phyloP scores from a whole-genome alignment of 1,140 invertebrate genomes.

The Drosophila tsacasi region DNA sequence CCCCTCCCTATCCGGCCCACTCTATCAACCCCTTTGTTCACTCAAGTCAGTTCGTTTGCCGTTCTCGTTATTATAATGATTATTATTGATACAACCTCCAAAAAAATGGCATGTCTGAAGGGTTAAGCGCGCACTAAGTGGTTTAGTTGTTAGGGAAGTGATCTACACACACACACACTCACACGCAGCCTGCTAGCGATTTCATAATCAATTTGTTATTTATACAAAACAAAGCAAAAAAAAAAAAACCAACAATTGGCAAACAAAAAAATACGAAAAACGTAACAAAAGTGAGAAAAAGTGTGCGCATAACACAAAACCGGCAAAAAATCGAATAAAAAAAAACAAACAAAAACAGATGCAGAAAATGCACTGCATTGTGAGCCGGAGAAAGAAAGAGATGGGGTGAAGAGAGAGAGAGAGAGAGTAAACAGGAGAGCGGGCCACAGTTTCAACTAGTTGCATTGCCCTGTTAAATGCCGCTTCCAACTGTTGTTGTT shows the following conservation, averaged over 20 bases:
- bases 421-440: background rate
- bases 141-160: constrained; percentile 16
- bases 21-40: constrained; percentile 48
- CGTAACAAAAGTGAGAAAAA: constrained; percentile 20
- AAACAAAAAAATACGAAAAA: constrained; percentile 17
- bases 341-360: constrained; percentile 32
- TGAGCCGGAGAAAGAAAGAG: background rate
- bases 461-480: constrained; percentile 49
- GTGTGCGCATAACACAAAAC: constrained; percentile 46
- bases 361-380: constrained; percentile 21
- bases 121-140: constrained; percentile 26
- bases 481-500: constrained; percentile 27
- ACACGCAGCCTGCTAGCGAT: constrained; percentile 9
- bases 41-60: background rate
- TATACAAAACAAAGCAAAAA: constrained; percentile 44
- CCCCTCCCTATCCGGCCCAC: background rate
- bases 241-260: constrained; percentile 20
- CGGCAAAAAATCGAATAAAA: constrained; percentile 49
- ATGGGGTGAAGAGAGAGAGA: background rate
- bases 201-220: constrained; percentile 62
- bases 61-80: constrained; percentile 47
- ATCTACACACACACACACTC: constrained; percentile 32
- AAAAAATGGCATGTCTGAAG: constrained; percentile 41
- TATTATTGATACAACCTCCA: constrained; percentile 64
- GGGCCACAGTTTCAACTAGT: constrained; percentile 43